Base-by-base conservation (phyloP, 2,797 vertebrate species). In the Falco biarmicus region DNA sequence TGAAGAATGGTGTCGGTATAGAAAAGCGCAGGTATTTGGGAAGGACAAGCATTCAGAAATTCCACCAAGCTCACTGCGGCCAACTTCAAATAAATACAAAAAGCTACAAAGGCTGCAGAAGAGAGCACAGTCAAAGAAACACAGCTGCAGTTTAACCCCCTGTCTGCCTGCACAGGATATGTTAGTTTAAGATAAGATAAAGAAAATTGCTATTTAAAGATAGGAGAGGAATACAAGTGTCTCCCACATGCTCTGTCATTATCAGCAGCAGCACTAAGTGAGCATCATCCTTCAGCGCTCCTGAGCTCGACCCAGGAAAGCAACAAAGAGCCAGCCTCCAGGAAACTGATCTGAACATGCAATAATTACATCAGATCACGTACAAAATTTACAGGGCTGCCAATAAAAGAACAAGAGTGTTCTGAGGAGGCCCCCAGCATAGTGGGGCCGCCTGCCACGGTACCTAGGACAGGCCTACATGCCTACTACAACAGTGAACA, bases 401-500 rank as follows among this genome's bases (percentile, higher is more conserved):
- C 5, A 76, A 20, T 51, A 60, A 51, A 85, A 65, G 53, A 70
- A 8, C n/a, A 13, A 7, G 14, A 11, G 2, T 22, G 7, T 31
- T 54, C 34, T 51, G 28, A 82, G 32, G 29, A 76, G 6, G 15
- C 20, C 31, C 53, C 20, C 13, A 68, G 41, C n/a, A 2, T 10
- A 48, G 69, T 31, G 3, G 0, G 53, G 56, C 37, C 31, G 77
- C 45, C 69, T 50, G 16, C 47, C 37, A 18, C 2, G 4, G 37
- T 18, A 6, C 5, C 28, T 47, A 22, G 9, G 28, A 43, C 24
- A 81, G 51, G 64, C 15, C 25, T 31, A 17, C 2, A 1, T 5
- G 14, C 26, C 15, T 32, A 9, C 19, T 34, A 3, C 13, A 34
- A 50, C 24, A 10, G 15, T 54, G 74, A 29, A 9, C 1, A 0